Percentiles rank a stretch among this genome's conserved stretches.
Conservation (phyloP, 2,797 vertebrate species). For the Liasis olivaceus region DNA sequence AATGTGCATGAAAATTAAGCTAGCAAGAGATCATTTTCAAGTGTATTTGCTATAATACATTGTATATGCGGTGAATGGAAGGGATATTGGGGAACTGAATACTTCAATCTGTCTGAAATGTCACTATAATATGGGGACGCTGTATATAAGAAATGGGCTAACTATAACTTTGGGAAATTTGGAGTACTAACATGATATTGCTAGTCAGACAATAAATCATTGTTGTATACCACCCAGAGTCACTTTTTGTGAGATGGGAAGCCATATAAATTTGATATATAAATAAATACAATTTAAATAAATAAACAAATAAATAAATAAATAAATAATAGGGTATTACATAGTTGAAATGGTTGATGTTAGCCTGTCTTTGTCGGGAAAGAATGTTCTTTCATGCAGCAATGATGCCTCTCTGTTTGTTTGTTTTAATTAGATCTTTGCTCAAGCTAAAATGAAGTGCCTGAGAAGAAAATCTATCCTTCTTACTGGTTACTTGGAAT, state of each 20-base stretch:
- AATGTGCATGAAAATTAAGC: not conserved
- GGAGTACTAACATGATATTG: not conserved
- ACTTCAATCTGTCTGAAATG: not conserved
- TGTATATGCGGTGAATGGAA: not conserved
- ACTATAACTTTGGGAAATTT: not conserved
- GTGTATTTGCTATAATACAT: not conserved
- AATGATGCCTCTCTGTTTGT: not conserved
- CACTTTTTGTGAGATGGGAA: too few species aligned
- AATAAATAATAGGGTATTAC: not conserved
- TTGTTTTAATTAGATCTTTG: constrained; percentile 81
- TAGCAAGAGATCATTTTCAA: not conserved
- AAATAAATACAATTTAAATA: too few species aligned
- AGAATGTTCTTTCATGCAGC: not conserved
- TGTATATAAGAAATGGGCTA: not conserved
- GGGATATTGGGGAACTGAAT: not conserved
- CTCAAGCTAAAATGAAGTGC: constrained; percentile 81
- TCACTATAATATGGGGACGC: not conserved
- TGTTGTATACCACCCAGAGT: too few species aligned
- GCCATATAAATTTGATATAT: too few species aligned
- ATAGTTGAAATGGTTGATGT: not conserved
- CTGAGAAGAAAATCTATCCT: constrained; percentile 89
- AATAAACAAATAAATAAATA: too few species aligned
- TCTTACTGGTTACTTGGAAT: constrained; percentile 93
- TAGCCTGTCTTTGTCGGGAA: not conserved
- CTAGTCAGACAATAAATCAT: too few species aligned